phyloP scores from a whole-genome alignment of 1,140 invertebrate species.

The Leptinotarsa lineolata region DNA sequence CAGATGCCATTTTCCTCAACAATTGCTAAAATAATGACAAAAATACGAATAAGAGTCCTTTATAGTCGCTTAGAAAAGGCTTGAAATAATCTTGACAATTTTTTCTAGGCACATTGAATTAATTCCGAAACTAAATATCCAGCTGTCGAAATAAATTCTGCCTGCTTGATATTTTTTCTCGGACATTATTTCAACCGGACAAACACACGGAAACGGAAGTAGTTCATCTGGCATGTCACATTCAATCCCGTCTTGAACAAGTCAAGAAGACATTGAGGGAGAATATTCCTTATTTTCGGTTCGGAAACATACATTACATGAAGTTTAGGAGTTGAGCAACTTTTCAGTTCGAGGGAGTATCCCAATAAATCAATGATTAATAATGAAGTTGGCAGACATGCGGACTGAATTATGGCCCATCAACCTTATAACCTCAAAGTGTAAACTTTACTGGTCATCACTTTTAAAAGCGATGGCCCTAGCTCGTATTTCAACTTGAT shows the following conservation, averaged over 20 bases:
- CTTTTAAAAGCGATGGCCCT: constrained; percentile 26
- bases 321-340: constrained; percentile 4
- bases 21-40: too few relatives aligned
- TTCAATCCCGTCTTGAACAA: not conserved
- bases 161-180: constrained; percentile 10
- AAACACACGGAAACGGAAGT: constrained; percentile 12
- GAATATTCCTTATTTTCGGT: constrained; percentile 10
- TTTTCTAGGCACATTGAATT: too few relatives aligned
- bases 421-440: constrained; percentile 27
- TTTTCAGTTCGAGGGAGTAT: constrained; percentile 13
- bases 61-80: too few relatives aligned
- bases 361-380: constrained; percentile 27
- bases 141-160: not conserved
- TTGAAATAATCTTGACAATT: too few relatives aligned
- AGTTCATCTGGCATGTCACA: constrained; percentile 13
- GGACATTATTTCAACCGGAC: constrained; percentile 7
- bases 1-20: too few relatives aligned
- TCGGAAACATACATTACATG: constrained; percentile 14
- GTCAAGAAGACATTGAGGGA: not conserved
- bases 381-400: constrained; percentile 29
- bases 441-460: constrained; percentile 30
- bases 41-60: too few relatives aligned
- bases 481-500: constrained; percentile 21
- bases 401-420: constrained; percentile 25
- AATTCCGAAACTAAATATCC: not conserved